Evolutionary conservation across 2,113 vertebrate genomes (phyloP), one percentile per base, ranked within the genome.

Genomic region (Ranitomeya imitator): DNA sequence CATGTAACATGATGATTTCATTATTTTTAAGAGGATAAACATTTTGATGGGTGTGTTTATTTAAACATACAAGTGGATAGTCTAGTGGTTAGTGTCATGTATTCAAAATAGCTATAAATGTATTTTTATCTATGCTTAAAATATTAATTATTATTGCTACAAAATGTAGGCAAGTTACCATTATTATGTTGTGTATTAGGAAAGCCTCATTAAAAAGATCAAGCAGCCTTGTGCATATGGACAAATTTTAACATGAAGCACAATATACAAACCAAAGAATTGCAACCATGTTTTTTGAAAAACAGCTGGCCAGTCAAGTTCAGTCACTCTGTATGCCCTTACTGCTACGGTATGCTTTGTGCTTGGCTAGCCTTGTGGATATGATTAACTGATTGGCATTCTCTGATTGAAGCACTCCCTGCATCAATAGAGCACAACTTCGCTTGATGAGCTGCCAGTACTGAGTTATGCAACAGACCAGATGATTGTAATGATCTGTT

Each of bases 341-440:
- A 15, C 26, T 73, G 69, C 26, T 26, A 7, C 69, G 6, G 16
- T 37, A 26, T 73, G 69, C 69, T 73, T 73, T 16, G 23, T 73
- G 69, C 69, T 73, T 73, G 26, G 69, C 69, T 73, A 73, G 23
- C 12, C 69, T 37, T 73, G 69, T 73, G 69, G 23, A 73, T 37
- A 73, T 73, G 26, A 73, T 73, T 31, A 31, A 37, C 23, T 73
- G 69, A 31, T 73, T 73, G 69, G 69, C 26, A 73, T 73, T 15
- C 23, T 73, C 69, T 73, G 69, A 73, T 73, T 31, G 69, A 37
- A 73, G 69, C 23, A 4, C 13, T 73, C 69, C 16, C 12, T 73
- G 69, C 69, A 73, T 67, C 21, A 67, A 23, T 67, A 67, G 63
- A 67, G 63, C 63, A 23, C 63, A 67, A n/a, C 63, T 10, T n/a